Conservation (phyloP, 2,113 vertebrate species). For the Suricata suricatta region DNA sequence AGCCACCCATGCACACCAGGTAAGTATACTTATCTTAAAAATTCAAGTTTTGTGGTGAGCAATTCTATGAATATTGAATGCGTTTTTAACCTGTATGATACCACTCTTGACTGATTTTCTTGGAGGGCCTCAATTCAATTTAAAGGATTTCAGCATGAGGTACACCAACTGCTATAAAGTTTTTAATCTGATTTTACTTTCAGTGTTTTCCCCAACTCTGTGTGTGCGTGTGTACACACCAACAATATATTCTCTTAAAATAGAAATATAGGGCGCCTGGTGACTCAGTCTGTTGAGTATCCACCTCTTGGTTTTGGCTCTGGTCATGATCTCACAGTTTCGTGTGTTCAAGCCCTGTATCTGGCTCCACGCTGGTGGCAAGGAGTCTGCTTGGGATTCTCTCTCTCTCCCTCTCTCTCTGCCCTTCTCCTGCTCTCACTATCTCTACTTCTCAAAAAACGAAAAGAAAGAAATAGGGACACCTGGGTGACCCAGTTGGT, state of each 20-base stretch:
- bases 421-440: no score
- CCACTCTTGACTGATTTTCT: not conserved
- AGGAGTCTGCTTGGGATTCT: no score
- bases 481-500: no score
- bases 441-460: no score
- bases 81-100: slow-evolving; percentile 14
- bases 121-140: not conserved
- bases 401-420: no score
- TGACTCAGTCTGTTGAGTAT: no score
- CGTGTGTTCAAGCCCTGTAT: no score
- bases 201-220: not conserved
- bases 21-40: slow-evolving; percentile 6
- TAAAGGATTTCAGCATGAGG: not conserved
- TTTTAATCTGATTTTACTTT: not conserved
- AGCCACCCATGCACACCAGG: not conserved
- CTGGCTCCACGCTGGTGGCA: no score
- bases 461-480: not conserved
- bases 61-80: not conserved
- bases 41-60: not conserved
- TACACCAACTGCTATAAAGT: not conserved
- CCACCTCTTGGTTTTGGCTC: no score
- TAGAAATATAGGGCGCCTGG: not conserved
- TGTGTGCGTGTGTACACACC: not conserved
- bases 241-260: not conserved
- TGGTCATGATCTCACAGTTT: no score